A percentile compares a stretch with the other conserved stretches of the same genome.
Evolutionary conservation across 2,888 invertebrate genomes (phyloP).

Genomic region (Oasisia sp.): DNA sequence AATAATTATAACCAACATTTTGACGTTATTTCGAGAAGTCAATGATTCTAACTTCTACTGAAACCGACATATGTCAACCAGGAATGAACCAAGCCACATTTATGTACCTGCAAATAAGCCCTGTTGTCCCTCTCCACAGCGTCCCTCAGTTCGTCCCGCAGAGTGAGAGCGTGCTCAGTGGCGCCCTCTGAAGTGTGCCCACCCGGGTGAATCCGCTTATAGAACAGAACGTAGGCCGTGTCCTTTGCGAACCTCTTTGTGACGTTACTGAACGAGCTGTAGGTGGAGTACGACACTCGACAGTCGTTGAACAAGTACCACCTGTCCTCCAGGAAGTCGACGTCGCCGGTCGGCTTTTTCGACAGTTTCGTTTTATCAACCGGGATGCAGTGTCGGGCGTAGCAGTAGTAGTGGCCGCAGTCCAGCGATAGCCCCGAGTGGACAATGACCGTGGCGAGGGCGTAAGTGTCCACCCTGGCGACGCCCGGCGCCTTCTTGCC

Average conservation of each 20-base stretch:
- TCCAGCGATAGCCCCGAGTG: conserved; percentile 86
- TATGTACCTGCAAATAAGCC: conserved; percentile 30
- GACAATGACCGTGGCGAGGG: conserved; percentile 84
- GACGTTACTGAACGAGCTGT: conserved; percentile 52
- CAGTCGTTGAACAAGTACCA: conserved; percentile 88
- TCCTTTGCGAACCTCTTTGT: conserved; percentile 71
- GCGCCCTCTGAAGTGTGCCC: background rate
- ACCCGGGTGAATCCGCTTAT: conserved; percentile 59
- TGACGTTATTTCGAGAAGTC: background rate
- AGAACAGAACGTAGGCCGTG: conserved; percentile 87
- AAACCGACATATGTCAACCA: background rate
- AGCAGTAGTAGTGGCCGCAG: conserved; percentile 88
- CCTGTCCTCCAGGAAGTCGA: conserved; percentile 64
- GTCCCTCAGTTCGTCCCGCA: conserved; percentile 27
- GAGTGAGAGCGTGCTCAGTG: background rate
- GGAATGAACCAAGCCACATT: background rate
- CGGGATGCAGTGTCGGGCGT: conserved; percentile 68
- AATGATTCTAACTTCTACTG: no score
- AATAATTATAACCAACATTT: background rate
- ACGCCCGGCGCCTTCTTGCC: conserved; percentile 25
- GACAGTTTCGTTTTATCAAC: background rate
- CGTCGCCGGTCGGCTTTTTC: conserved; percentile 32
- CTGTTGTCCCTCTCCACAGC: conserved; percentile 34
- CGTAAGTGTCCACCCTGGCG: conserved; percentile 70
- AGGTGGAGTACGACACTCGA: conserved; percentile 70